Evolutionary conservation across 2,797 vertebrate genomes (phyloP), one percentile per base, ranked within the genome.

Genomic region (Darevskia mixta): DNA sequence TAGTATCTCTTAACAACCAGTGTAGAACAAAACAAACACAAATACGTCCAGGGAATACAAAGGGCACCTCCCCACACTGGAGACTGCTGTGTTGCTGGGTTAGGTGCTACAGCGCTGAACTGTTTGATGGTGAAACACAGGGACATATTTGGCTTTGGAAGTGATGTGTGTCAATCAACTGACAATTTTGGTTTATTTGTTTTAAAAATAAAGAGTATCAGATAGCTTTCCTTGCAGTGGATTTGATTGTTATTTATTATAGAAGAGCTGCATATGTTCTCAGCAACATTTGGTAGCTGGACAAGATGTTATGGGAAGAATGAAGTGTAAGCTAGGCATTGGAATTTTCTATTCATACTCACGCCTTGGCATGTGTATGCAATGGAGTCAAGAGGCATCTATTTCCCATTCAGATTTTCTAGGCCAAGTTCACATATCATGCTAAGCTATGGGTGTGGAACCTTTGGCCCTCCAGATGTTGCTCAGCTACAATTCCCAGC

Each of bases 1-100:
- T 90, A 66, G 55, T 83, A 61, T 88, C 90, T 73, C 43, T 82
- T 83, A 82, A 80, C 73, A 82, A 85, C 43, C 20, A 72, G 43
- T 61, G 9, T 69, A 78, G 85, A 85, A 58, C 83, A 64, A 83
- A 49, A n/a, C 67, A 89, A 86, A 87, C 43, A 38, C n/a, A 35
- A 67, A 8, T 35, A 45, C 41, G 32, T 83, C 83, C 58, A 66
- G 43, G 81, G 71, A 81, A 86, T 78, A 85, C 41, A 86, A 86
- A 86, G 58, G 79, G 83, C 79, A 81, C 81, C 43, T n/a, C 25
- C 67, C n/a, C 61, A 73, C 32, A 8, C 45, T 20, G 27, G 61
- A 82, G 27, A 58, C 23, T n/a, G n/a, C 41, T 55, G 41, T 15
- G 8, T 17, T 29, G 20, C 32, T 81, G 18, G 18, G 3, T 75